Evolutionary conservation across 2,797 vertebrate species (phyloP).

Genomic region (Coendou prehensilis): DNA sequence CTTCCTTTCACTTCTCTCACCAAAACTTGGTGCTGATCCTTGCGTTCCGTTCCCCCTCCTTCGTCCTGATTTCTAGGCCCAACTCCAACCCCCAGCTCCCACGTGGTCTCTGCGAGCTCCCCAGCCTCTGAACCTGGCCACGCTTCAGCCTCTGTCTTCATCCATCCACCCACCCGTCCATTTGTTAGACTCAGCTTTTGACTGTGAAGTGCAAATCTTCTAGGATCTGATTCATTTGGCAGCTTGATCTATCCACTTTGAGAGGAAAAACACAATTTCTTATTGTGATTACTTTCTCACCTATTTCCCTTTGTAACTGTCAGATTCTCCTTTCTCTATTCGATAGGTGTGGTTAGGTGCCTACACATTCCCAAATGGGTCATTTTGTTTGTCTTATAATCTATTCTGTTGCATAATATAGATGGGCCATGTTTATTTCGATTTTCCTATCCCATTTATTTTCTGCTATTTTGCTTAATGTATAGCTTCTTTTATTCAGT

Average conservation of each 20-base stretch:
- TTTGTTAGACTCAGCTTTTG: not conserved
- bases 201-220: not conserved
- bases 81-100: not conserved
- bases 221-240: not conserved
- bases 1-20: not conserved
- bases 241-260: not conserved
- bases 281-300: not conserved
- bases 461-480: conserved; percentile 9
- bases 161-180: not conserved
- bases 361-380: accelerated
- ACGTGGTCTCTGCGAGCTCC: not conserved
- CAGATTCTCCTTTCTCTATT: not conserved
- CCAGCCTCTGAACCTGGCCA: not conserved
- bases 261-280: not conserved
- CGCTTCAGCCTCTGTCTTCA: not conserved
- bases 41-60: not conserved
- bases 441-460: not conserved
- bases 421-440: not conserved
- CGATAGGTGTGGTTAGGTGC: not conserved
- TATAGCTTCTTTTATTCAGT: not conserved
- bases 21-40: not conserved
- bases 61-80: not conserved
- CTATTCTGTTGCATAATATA: not conserved
- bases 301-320: not conserved
- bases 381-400: not conserved